Evolutionary conservation across 2,888 invertebrate genomes (phyloP).

Genomic region (Aphidoletes aphidimyza): DNA sequence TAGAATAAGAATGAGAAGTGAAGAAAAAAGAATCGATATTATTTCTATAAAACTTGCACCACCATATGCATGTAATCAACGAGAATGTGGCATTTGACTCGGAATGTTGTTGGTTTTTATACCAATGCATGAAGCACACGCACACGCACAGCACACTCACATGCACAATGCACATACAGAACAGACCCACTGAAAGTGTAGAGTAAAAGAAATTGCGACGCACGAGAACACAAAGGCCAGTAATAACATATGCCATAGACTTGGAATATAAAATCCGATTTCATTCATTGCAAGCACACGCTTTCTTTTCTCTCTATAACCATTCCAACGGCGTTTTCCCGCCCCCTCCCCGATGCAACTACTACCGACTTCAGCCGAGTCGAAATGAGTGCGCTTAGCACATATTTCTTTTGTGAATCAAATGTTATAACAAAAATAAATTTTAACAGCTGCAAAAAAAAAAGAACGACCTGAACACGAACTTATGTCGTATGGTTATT

Average conservation of each 20-base stretch:
- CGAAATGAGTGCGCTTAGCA: not conserved
- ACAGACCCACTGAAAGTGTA: no score
- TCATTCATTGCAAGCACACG: not conserved
- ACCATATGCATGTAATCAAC: no score
- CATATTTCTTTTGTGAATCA: not conserved
- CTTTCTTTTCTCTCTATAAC: not conserved
- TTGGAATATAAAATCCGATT: not conserved
- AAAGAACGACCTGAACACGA: not conserved
- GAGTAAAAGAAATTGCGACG: not conserved
- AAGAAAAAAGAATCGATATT: not conserved
- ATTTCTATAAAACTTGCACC: no score
- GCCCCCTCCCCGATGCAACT: no score
- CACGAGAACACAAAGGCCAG: not conserved
- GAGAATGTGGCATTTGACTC: no score
- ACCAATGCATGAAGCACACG: no score
- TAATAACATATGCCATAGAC: constrained; percentile 24
- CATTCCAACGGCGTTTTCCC: no score
- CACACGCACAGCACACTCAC: no score
- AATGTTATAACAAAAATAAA: not conserved
- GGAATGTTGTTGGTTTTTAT: no score
- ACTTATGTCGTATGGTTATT: not conserved
- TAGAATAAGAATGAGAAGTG: no score
- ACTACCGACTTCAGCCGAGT: not conserved
- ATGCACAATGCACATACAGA: no score
- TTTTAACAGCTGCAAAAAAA: not conserved